Evolutionary conservation across 2,113 vertebrate genomes (phyloP).

Genomic region (Halcyon malimbica): DNA sequence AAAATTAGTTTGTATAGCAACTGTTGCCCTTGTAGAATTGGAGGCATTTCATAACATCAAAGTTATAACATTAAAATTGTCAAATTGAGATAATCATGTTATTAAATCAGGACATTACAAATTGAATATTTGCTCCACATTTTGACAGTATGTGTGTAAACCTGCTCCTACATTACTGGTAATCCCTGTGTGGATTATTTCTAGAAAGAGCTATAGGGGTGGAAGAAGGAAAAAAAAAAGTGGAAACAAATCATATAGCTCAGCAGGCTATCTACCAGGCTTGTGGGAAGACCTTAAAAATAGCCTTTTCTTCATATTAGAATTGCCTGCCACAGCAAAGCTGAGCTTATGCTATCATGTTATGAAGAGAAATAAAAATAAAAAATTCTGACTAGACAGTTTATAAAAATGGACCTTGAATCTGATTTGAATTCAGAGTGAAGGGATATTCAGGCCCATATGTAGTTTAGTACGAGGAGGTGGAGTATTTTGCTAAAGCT

Average conservation of each 20-base stretch:
- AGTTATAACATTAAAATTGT: background rate
- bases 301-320: background rate
- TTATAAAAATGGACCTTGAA: background rate
- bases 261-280: background rate
- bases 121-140: background rate
- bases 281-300: background rate
- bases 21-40: background rate
- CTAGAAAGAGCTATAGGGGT: background rate
- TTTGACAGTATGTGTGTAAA: background rate
- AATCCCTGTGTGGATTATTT: background rate
- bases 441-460: background rate
- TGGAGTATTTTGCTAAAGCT: background rate
- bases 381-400: background rate
- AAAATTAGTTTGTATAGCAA: background rate
- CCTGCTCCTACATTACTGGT: background rate
- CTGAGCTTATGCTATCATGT: background rate
- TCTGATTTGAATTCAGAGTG: background rate
- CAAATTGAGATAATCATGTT: background rate
- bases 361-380: background rate
- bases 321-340: background rate
- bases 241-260: background rate
- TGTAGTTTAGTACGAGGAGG: background rate
- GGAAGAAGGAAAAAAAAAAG: background rate
- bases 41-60: background rate
- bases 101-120: background rate